Base-by-base conservation (phyloP, 2,888 invertebrate species). In the Melikaiella ostensackeni region DNA sequence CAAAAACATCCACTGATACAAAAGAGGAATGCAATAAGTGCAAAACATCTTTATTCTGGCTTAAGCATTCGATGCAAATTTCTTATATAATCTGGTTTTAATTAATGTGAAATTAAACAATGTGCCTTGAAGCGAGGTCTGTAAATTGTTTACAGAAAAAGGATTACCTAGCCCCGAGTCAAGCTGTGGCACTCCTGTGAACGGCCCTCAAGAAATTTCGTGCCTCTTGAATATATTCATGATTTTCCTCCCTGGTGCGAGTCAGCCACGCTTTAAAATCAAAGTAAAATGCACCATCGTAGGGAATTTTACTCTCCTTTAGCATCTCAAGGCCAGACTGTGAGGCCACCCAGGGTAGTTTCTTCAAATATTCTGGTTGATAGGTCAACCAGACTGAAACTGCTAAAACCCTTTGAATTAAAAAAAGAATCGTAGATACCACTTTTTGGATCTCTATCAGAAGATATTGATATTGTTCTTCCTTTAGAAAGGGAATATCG, bases 181-280 rank as follows among this genome's bases (percentile, higher is more conserved):
- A 66, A 16, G 57, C 64, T n/a, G 30, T 27, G 76, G 30, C 63
- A 63, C 76, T 79, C 57, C 74, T 75, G 75, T 70, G 75, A 78
- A 81, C 75, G 55, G 62, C 79, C 77, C 76, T 70, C 74, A 70
- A 77, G 80, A 81, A 86, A 85, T 85, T 84, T 86, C 30, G 80
- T 81, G 79, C 78, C 81, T 87, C 82, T 81, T 87, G 86, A 86
- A 87, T 87, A 86, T 87, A 86, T 86, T 86, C 87, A 86, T 86
- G 86, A 86, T 84, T 82, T 82, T 81, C 79, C 78, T 75, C 77
- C 75, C 35, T 27, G 38, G 27, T 73, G 42, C 64, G 21, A 76
- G 55, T 21, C 57, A 74, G 27, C 76, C 35, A 38, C 64, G 33
- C 70, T 79, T 77, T 64, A 79, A 79, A 78, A 75, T 77, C 75